These are phyloP conservation scores for Beaufortia kweichowensis DNA, from an alignment of 2,113 vertebrate genomes.

Conservation along the genomic window DNA sequence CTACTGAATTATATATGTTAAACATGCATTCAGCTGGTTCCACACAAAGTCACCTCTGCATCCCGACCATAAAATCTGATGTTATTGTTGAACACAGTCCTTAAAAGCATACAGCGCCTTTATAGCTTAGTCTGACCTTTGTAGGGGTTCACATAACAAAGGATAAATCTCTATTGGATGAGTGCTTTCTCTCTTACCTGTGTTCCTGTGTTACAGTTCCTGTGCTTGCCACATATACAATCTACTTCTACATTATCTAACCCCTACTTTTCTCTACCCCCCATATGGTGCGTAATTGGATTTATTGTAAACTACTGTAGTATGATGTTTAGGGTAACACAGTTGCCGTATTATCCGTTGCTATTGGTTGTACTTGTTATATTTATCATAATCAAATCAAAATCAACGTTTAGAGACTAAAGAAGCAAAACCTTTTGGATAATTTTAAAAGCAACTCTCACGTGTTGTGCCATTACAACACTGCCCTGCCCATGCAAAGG, in stretches of 20 bases:
- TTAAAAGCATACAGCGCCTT: slow-evolving; percentile 1
- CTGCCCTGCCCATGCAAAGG: slow-evolving; percentile 45
- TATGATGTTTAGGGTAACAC: slow-evolving; percentile 23
- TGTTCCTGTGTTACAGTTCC: slow-evolving; percentile 9
- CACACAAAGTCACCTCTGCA: background rate
- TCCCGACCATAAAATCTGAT: background rate
- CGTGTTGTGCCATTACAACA: background rate
- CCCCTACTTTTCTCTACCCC: background rate
- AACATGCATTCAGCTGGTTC: no score
- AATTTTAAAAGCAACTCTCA: background rate
- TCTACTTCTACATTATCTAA: slow-evolving; percentile 19
- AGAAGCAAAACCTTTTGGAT: background rate
- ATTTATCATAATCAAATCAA: background rate
- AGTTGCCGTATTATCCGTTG: slow-evolving; percentile 11
- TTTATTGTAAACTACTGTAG: slow-evolving; percentile 6
- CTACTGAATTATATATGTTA: no score
- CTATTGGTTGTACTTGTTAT: background rate
- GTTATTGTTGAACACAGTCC: background rate
- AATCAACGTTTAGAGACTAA: background rate
- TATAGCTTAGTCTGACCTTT: background rate
- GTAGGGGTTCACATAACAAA: background rate
- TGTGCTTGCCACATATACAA: slow-evolving; percentile 47
- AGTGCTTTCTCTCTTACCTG: background rate
- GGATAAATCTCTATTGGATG: background rate
- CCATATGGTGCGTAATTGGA: slow-evolving; percentile 30